Conservation (phyloP, 1,140 invertebrate species). For the Atopsyche davidsoni region DNA sequence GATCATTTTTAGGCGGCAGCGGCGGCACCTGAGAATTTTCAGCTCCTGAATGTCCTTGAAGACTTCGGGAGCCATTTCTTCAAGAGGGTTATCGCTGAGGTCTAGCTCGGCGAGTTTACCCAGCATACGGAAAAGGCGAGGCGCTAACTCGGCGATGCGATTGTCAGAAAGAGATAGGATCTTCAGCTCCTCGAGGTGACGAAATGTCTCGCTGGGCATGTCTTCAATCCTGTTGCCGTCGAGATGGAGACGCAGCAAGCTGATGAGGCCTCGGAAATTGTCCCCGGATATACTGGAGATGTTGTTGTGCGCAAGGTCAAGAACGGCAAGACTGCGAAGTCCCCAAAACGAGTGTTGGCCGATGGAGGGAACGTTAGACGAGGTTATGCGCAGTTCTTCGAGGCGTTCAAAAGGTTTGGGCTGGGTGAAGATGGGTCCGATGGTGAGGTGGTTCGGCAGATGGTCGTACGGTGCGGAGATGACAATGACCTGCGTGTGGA, state of each 20-base stretch:
- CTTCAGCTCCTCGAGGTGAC: constrained; percentile 58
- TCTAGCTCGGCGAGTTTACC: constrained; percentile 63
- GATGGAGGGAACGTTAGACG: constrained; percentile 71
- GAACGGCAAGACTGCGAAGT: constrained; percentile 56
- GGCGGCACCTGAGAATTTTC: constrained; percentile 60
- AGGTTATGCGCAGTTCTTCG: constrained; percentile 67
- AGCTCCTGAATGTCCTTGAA: constrained; percentile 72
- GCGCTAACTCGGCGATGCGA: constrained; percentile 59
- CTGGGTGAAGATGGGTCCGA: constrained; percentile 65
- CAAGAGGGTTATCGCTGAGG: constrained; percentile 66
- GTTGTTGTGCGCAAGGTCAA: constrained; percentile 72
- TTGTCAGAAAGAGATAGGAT: constrained; percentile 66
- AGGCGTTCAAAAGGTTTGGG: constrained; percentile 54
- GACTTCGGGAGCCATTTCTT: constrained; percentile 65
- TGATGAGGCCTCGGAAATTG: constrained; percentile 72
- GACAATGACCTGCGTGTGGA: constrained; percentile 58
- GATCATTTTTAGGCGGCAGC: constrained; percentile 62
- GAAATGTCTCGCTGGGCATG: constrained; percentile 70
- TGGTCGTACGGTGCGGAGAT: constrained; percentile 60
- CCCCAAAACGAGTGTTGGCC: constrained; percentile 74
- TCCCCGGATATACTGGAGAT: constrained; percentile 69
- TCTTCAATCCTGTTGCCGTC: constrained; percentile 72
- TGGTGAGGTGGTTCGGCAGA: constrained; percentile 59
- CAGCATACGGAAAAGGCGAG: constrained; percentile 61
- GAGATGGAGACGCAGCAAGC: constrained; percentile 73